Conservation (phyloP, 64 coral and sea anemone species). For the Porites australiensis region DNA sequence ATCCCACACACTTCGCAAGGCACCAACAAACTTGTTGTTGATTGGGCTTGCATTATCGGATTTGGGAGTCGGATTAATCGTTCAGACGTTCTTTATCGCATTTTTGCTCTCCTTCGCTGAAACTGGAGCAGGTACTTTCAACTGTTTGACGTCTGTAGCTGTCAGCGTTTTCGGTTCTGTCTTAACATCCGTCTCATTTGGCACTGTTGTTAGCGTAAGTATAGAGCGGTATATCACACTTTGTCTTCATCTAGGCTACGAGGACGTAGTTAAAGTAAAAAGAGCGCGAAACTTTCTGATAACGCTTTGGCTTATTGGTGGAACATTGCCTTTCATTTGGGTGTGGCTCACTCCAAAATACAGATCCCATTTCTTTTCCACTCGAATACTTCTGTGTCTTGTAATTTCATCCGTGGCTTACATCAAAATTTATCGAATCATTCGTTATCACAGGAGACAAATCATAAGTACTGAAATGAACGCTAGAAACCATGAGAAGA, state of each 20-base stretch:
- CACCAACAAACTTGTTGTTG: slow-evolving; percentile 17
- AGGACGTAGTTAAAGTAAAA: slow-evolving; percentile 25
- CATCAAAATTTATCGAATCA: slow-evolving; percentile 42
- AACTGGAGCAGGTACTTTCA: neutral
- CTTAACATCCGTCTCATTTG: slow-evolving; percentile 35
- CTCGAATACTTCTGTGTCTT: neutral
- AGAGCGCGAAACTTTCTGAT: neutral
- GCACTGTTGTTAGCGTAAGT: slow-evolving; percentile 28
- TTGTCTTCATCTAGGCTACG: slow-evolving; percentile 35
- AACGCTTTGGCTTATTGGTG: slow-evolving; percentile 32
- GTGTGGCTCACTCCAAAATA: slow-evolving; percentile 19
- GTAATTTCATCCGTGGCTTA: slow-evolving; percentile 41
- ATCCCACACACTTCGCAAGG: neutral
- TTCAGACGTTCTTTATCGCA: slow-evolving; percentile 36
- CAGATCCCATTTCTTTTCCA: neutral
- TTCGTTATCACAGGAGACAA: slow-evolving; percentile 1
- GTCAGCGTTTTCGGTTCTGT: neutral
- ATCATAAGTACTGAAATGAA: slow-evolving; percentile 18
- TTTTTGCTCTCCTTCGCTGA: neutral
- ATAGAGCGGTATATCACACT: slow-evolving; percentile 45
- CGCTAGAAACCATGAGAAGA: neutral
- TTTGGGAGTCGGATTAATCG: slow-evolving; percentile 25
- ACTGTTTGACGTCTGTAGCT: neutral
- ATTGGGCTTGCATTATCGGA: slow-evolving; percentile 34
- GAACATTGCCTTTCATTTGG: neutral